Evolutionary conservation across 2,888 invertebrate species (phyloP).

Genomic region (Scaptomyza cyrtandrae): DNA sequence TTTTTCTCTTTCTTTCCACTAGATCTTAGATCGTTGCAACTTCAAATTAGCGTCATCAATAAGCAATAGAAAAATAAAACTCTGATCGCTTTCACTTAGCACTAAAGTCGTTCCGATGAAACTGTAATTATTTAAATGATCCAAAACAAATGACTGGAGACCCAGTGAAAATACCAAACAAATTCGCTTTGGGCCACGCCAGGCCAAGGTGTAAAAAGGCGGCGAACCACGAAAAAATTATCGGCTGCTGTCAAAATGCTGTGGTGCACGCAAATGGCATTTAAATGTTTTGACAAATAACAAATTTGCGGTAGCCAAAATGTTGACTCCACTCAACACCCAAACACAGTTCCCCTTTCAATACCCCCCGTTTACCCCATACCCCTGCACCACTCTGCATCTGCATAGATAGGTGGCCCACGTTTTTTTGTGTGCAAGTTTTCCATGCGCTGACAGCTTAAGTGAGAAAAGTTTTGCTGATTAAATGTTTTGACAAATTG

Average conservation of each 20-base stretch:
- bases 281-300: conserved; percentile 81
- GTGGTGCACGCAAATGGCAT: conserved; percentile 70
- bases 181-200: conserved; percentile 39
- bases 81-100: conserved; percentile 43
- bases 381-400: conserved; percentile 1
- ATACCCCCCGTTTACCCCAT: too few species aligned
- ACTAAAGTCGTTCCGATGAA: conserved; percentile 18
- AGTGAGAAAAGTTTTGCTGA: conserved; percentile 79
- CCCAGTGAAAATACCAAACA: conserved; percentile 30
- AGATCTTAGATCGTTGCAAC: too few species aligned
- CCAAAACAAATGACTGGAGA: conserved; percentile 38
- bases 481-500: conserved; percentile 78
- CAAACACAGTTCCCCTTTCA: conserved; percentile 12
- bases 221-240: conserved; percentile 62
- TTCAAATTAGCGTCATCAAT: conserved; percentile 6
- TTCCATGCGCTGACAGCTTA: conserved; percentile 66
- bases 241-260: conserved; percentile 72
- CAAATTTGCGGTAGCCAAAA: conserved; percentile 76
- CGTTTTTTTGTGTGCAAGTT: conserved; percentile 53
- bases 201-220: conserved; percentile 69
- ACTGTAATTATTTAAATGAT: conserved; percentile 43
- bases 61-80: conserved; percentile 12
- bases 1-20: too few species aligned
- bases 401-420: conserved; percentile 1
- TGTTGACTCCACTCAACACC: conserved; percentile 48